Evolutionary conservation across 1,140 invertebrate genomes (phyloP).

Genomic region (Drosophila melanogaster): Release_6_plus_ISO1_MT NT_033779.5:19155001-19155500

Average conservation of each 20-base stretch:
- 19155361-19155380: slow-evolving; percentile 29
- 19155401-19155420: not conserved
- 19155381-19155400: slow-evolving; percentile 23
- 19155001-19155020: slow-evolving; percentile 77
- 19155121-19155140: slow-evolving; percentile 45
- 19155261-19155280: slow-evolving; percentile 42
- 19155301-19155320: slow-evolving; percentile 59
- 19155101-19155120: slow-evolving; percentile 76
- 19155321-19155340: slow-evolving; percentile 78
- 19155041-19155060: slow-evolving; percentile 22
- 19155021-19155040: slow-evolving; percentile 67
- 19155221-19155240: slow-evolving; percentile 9
- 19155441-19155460: not conserved
- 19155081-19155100: slow-evolving; percentile 55
- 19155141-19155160: slow-evolving; percentile 61
- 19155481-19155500: not conserved
- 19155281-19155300: slow-evolving; percentile 35
- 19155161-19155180: slow-evolving; percentile 37
- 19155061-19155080: slow-evolving; percentile 79
- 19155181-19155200: slow-evolving; percentile 39
- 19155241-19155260: slow-evolving; percentile 3
- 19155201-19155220: slow-evolving; percentile 69
- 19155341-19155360: slow-evolving; percentile 59
- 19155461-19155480: not conserved
- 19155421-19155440: too few species aligned